These are phyloP conservation scores for Diglossa cyanea DNA, from an alignment of 2,797 vertebrate species.

Conservation along the genomic window DNA sequence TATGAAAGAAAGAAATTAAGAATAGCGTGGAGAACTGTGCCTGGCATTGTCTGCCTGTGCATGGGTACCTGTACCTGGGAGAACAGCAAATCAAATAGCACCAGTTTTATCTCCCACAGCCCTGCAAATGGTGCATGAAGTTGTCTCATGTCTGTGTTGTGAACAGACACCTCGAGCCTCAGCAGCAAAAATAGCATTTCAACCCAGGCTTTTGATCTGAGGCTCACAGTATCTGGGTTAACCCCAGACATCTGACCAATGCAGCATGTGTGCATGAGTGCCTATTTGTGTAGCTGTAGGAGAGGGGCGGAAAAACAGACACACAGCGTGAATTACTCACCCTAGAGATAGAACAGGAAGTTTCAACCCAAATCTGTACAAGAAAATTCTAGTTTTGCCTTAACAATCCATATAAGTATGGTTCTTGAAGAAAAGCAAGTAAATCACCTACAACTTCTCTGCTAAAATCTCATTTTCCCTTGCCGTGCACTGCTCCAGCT, in stretches of 20 bases:
- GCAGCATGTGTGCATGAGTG: conserved; percentile 21
- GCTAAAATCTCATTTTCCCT: not conserved
- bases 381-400: not conserved
- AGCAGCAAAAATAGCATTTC: not conserved
- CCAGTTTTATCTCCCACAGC: not conserved
- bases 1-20: not conserved
- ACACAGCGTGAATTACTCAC: not conserved
- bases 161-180: not conserved
- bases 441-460: not conserved
- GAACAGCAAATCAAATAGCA: not conserved
- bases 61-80: not conserved
- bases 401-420: not conserved
- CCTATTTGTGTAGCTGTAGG: not conserved
- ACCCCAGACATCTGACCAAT: conserved; percentile 44
- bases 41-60: not conserved
- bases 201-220: not conserved
- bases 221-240: not conserved
- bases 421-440: not conserved
- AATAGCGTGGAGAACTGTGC: not conserved
- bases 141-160: not conserved
- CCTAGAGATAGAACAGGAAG: conserved; percentile 42
- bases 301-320: conserved; percentile 20
- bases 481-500: not conserved
- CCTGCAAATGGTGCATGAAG: not conserved
- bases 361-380: not conserved